Evolutionary conservation across 2,888 invertebrate species (phyloP).

Genomic region (Cremastinae sp.): DNA sequence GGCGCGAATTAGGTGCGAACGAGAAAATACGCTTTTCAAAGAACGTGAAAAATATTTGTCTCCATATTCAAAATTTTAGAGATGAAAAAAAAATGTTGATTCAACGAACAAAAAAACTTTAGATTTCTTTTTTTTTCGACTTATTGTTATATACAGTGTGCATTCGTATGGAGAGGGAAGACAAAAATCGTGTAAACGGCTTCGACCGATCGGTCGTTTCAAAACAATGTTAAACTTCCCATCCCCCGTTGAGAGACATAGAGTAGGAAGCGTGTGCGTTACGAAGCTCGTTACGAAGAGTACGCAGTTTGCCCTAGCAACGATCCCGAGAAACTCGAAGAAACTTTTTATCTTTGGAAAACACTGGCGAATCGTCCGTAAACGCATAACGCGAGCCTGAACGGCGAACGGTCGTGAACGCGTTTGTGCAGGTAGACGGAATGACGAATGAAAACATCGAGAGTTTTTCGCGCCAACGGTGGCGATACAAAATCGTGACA

Average conservation of each 20-base stretch:
- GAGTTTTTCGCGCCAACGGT: conserved; percentile 75
- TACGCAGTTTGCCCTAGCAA: not conserved
- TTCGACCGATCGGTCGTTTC: conserved; percentile 68
- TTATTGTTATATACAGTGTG: no score
- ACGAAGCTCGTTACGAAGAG: not conserved
- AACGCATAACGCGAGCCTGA: not conserved
- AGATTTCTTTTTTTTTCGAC: no score
- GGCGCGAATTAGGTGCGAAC: no score
- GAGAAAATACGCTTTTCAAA: no score
- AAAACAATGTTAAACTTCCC: conserved; percentile 62
- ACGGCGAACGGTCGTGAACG: not conserved
- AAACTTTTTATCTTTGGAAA: not conserved
- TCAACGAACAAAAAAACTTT: no score
- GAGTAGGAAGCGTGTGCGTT: conserved; percentile 35
- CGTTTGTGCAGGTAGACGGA: not conserved
- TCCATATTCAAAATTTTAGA: no score
- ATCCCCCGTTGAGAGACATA: conserved; percentile 35
- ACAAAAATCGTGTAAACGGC: conserved; percentile 62
- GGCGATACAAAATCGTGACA: conserved; percentile 11
- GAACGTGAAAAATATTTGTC: no score
- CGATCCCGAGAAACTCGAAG: not conserved
- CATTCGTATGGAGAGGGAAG: conserved; percentile 41
- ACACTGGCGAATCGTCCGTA: conserved; percentile 4
- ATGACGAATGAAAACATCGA: conserved; percentile 50
- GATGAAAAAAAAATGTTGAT: no score